phyloP scores from a whole-genome alignment of 2,113 vertebrate genomes.

The Phrynosoma platyrhinos region DNA sequence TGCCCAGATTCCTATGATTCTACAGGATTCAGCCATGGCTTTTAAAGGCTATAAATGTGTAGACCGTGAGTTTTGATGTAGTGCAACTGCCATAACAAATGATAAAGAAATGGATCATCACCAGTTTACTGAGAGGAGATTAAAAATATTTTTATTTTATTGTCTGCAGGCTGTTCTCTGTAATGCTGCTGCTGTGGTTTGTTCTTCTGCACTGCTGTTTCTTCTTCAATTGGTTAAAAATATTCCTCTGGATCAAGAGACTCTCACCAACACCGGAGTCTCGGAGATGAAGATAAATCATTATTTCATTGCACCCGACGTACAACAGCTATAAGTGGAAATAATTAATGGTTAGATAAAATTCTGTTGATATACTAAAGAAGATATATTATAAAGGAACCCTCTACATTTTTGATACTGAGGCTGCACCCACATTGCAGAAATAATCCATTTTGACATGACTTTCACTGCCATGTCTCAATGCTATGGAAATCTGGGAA shows the following conservation, averaged over 20 bases:
- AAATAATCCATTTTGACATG: too few species aligned
- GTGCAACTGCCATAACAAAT: neutral
- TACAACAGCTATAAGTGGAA: neutral
- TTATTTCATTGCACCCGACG: neutral
- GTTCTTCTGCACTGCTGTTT: neutral
- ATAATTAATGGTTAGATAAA: too few species aligned
- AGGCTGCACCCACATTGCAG: too few species aligned
- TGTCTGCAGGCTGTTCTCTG: neutral
- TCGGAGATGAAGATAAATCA: neutral
- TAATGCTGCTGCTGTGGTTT: neutral
- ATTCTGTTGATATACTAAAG: too few species aligned
- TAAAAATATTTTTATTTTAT: neutral
- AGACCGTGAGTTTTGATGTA: neutral
- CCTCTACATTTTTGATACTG: too few species aligned
- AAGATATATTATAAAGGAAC: too few species aligned
- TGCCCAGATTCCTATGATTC: too few species aligned
- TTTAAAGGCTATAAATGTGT: too few species aligned
- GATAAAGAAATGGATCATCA: neutral
- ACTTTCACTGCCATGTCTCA: too few species aligned
- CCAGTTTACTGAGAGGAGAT: neutral
- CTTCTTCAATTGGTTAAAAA: neutral
- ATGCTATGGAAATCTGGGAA: too few species aligned
- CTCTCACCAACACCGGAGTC: fast-evolving
- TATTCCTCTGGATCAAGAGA: neutral
- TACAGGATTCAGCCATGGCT: too few species aligned